Base-by-base conservation (phyloP, 1,140 invertebrate genomes). In the Drosophila biarmipes region DNA sequence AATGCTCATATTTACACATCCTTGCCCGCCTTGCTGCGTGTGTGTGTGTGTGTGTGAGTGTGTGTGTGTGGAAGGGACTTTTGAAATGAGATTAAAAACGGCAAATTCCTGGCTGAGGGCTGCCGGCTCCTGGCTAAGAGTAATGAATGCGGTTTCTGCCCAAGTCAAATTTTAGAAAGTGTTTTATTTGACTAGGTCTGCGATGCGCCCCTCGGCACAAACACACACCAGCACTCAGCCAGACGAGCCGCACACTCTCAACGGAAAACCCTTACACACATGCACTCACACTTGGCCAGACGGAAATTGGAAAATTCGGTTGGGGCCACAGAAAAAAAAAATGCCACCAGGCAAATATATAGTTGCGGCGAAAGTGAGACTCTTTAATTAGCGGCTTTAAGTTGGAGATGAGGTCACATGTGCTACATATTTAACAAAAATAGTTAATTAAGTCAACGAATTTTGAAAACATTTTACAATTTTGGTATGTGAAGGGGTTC, bases 81-180 rank as follows among this genome's bases (percentile, higher is more conserved):
- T 90, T 53, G 80, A 89, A 89, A 89, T 90, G 80, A 89, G 85
- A 89, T 89, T 89, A 89, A 89, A 89, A 89, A 89, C 85, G 85
- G 85, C 78, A 90, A 89, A 89, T 89, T 89, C 85, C 84, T 85
- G 80, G 31, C 79, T 84, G 45, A 80, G 84, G 79, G 87, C 79
- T 74, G 53, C 74, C 38, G 34, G 53, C 51, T 64, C 55, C 64
- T 78, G 84, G 85, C 85, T 90, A 89, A 90, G 85, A 89, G 85
- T 89, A 89, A 89, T 89, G 85, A 89, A 89, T 89, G 85, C 86
- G 85, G 85, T 89, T 89, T 89, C 82, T 90, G 85, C 85, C 85
- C 86, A 90, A 90, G 85, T 90, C 85, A 89, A 89, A 89, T 80
- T 89, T 89, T 89, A 84, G 85, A 89, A 89, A 89, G 85, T 89